Evolutionary conservation across 2,113 vertebrate species (phyloP).

Genomic region (Peucedramus taeniatus): DNA sequence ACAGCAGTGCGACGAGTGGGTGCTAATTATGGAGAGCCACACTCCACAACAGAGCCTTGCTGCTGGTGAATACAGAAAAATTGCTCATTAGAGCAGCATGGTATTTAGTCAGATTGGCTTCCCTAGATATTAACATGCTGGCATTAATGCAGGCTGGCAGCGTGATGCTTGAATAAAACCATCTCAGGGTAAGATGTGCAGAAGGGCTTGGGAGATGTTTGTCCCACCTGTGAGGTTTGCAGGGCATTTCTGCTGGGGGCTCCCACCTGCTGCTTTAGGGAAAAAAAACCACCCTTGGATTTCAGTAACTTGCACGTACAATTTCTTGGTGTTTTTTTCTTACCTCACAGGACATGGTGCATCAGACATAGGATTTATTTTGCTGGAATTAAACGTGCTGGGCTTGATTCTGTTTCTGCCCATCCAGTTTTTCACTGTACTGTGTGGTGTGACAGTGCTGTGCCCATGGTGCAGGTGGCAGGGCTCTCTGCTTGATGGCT

Average conservation of each 20-base stretch:
- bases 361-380: neutral
- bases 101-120: slow-evolving; percentile 52
- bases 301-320: neutral
- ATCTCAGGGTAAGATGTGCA: neutral
- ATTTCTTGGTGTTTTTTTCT: neutral
- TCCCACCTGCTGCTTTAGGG: neutral
- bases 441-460: neutral
- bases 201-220: neutral
- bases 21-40: slow-evolving; percentile 39
- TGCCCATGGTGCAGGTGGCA: neutral
- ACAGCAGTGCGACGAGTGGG: slow-evolving; percentile 35
- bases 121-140: slow-evolving; percentile 30
- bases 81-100: slow-evolving; percentile 52
- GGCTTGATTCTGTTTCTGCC: neutral
- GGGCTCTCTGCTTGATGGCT: neutral
- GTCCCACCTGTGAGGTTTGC: neutral
- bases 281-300: neutral
- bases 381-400: neutral
- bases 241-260: neutral
- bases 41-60: slow-evolving; percentile 30
- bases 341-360: neutral
- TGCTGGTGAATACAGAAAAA: slow-evolving; percentile 57
- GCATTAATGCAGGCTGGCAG: slow-evolving; percentile 24
- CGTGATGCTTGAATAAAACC: neutral
- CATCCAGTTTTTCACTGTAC: accelerated